phyloP scores from a whole-genome alignment of 2,797 vertebrate genomes.

The Cirrhinus mrigala region DNA sequence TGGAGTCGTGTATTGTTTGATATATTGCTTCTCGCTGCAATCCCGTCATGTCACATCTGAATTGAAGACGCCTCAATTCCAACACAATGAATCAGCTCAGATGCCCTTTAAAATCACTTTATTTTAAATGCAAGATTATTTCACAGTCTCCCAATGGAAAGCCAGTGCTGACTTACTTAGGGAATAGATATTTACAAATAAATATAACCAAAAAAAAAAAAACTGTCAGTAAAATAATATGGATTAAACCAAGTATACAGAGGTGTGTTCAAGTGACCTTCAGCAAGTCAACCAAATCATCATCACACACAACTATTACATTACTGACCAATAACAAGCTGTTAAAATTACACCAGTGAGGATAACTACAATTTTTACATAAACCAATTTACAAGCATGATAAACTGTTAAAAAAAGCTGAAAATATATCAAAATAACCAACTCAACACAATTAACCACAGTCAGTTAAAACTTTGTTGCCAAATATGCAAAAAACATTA shows the following conservation, averaged over 20 bases:
- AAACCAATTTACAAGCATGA: constrained; percentile 31
- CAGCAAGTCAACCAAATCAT: constrained; percentile 25
- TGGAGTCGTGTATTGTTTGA: background rate
- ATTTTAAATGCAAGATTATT: constrained; percentile 75
- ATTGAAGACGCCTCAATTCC: background rate
- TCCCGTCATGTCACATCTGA: background rate
- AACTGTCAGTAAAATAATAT: constrained; percentile 62
- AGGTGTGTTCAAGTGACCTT: constrained; percentile 21
- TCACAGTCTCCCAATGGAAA: constrained; percentile 75
- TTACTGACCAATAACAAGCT: constrained; percentile 13
- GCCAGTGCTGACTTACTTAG: constrained; percentile 71
- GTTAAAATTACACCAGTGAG: constrained; percentile 39
- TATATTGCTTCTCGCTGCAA: background rate
- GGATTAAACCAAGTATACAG: constrained; percentile 63
- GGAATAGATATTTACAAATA: constrained; percentile 80
- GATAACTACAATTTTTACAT: constrained; percentile 4
- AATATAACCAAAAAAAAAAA: constrained; percentile 71
- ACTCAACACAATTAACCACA: constrained; percentile 40
- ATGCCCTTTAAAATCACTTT: constrained; percentile 78
- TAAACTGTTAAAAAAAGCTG: constrained; percentile 11
- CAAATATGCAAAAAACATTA: constrained; percentile 24
- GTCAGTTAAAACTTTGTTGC: constrained; percentile 19
- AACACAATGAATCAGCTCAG: background rate
- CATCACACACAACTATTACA: constrained; percentile 15
- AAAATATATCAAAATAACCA: constrained; percentile 38